Evolutionary conservation across 2,888 invertebrate genomes (phyloP).

Genomic region (Rotaria socialis): DNA sequence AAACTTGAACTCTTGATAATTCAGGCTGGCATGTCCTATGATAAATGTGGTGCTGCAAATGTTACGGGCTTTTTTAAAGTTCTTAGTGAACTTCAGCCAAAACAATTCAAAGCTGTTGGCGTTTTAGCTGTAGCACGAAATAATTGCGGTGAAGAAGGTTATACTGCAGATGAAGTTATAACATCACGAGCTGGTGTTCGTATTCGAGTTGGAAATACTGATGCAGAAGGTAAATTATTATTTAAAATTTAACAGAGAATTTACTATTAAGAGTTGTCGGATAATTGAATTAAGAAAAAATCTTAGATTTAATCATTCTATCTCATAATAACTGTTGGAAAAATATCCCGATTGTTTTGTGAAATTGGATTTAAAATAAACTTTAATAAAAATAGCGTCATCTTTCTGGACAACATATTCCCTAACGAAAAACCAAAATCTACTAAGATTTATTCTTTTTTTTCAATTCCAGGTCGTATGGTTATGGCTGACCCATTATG

Average conservation of each 20-base stretch:
- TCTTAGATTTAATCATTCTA: too few relatives aligned
- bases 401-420: too few relatives aligned
- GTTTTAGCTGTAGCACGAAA: constrained; percentile 81
- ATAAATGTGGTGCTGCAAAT: constrained; percentile 89
- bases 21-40: constrained; percentile 76
- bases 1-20: constrained; percentile 66
- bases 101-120: constrained; percentile 73
- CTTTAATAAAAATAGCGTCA: too few relatives aligned
- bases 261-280: not conserved
- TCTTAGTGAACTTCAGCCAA: constrained; percentile 68
- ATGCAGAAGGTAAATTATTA: constrained; percentile 74
- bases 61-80: constrained; percentile 86
- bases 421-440: not conserved
- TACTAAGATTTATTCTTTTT: not conserved
- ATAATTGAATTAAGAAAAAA: too few relatives aligned
- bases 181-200: constrained; percentile 75
- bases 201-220: constrained; percentile 83
- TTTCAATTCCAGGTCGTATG: constrained; percentile 64
- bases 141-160: constrained; percentile 71
- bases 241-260: too few relatives aligned
- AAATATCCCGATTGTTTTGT: too few relatives aligned
- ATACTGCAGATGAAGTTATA: constrained; percentile 84
- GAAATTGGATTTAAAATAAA: too few relatives aligned
- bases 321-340: too few relatives aligned
- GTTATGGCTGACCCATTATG: constrained; percentile 83